phyloP scores from a whole-genome alignment of 35 echinoderm and acorn worm species.

The Heliocidaris tuberculata region DNA sequence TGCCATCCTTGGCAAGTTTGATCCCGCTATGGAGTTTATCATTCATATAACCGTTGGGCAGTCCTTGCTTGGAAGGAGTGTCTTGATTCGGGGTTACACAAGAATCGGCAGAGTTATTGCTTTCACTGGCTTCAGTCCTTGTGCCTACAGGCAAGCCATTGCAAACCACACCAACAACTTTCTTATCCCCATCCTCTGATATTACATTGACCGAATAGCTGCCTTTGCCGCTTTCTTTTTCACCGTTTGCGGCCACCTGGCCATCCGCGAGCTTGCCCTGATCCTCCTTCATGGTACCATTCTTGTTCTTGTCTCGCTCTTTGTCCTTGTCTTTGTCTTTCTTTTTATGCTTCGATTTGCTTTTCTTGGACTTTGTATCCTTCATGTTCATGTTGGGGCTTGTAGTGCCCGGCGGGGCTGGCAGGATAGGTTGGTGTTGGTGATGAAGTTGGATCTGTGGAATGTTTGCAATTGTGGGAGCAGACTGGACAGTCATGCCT shows the following conservation, averaged over 20 bases:
- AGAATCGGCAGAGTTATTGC: conserved; percentile 35
- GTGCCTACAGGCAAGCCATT: conserved; percentile 45
- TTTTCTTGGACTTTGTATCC: conserved; percentile 66
- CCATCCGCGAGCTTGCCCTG: neutral
- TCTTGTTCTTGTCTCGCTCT: conserved; percentile 39
- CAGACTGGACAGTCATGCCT: conserved; percentile 8
- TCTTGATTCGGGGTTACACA: neutral
- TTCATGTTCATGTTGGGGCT: conserved; percentile 24
- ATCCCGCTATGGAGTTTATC: conserved; percentile 14
- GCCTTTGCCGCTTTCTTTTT: neutral
- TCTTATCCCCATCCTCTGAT: conserved; percentile 34
- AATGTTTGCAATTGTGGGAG: conserved; percentile 33
- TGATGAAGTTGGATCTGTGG: conserved; percentile 45
- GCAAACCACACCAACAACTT: conserved; percentile 32
- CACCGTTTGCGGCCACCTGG: conserved; percentile 3
- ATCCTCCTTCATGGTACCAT: neutral
- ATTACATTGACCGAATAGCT: conserved; percentile 22
- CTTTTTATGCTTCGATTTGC: conserved; percentile 69
- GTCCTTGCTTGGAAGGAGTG: conserved; percentile 22
- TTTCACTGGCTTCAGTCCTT: neutral
- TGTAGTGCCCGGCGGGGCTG: conserved; percentile 9
- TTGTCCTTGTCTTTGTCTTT: conserved; percentile 50
- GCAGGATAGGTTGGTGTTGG: conserved; percentile 42
- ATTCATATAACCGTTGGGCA: conserved; percentile 30
- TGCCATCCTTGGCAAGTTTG: conserved; percentile 11